Conservation (phyloP, 2,888 invertebrate species). For the Heteromyza rotundicornis region DNA sequence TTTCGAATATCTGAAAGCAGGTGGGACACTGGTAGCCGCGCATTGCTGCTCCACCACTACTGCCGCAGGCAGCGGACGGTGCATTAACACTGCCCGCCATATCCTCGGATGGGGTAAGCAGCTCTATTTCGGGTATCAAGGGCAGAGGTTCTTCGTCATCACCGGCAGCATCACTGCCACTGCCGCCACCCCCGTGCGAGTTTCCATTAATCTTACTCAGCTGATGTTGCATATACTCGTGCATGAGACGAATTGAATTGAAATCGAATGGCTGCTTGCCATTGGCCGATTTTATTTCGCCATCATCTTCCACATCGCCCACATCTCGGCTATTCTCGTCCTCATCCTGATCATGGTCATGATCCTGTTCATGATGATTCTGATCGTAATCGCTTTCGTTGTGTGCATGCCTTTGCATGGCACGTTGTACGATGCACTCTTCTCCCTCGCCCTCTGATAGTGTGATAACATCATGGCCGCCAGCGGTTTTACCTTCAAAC, state of each 20-base stretch:
- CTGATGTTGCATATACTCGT: slow-evolving; percentile 59
- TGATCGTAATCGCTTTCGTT: slow-evolving; percentile 23
- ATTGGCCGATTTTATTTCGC: slow-evolving; percentile 35
- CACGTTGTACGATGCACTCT: slow-evolving; percentile 12
- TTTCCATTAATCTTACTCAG: slow-evolving; percentile 50
- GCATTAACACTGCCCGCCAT: slow-evolving; percentile 26
- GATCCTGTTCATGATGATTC: background rate
- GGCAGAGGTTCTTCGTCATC: slow-evolving; percentile 58
- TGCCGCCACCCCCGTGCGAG: slow-evolving; percentile 8
- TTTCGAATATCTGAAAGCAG: slow-evolving; percentile 58
- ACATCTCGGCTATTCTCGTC: background rate
- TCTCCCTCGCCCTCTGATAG: slow-evolving; percentile 32
- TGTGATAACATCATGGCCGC: slow-evolving; percentile 28
- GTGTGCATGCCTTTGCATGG: slow-evolving; percentile 9
- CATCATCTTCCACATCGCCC: slow-evolving; percentile 34
- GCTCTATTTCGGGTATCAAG: slow-evolving; percentile 60
- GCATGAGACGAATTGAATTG: slow-evolving; percentile 58
- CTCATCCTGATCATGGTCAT: slow-evolving; percentile 23
- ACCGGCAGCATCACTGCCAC: slow-evolving; percentile 37
- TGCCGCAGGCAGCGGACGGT: slow-evolving; percentile 5
- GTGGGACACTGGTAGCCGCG: slow-evolving; percentile 58
- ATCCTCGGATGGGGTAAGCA: slow-evolving; percentile 58
- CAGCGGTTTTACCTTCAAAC: slow-evolving; percentile 41
- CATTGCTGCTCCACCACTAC: slow-evolving; percentile 13
- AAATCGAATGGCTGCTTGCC: slow-evolving; percentile 42